A percentile compares a stretch with the other conserved stretches of the same genome.
Conservation (phyloP, 2,888 invertebrate genomes). For the Acholoe squamosa region DNA sequence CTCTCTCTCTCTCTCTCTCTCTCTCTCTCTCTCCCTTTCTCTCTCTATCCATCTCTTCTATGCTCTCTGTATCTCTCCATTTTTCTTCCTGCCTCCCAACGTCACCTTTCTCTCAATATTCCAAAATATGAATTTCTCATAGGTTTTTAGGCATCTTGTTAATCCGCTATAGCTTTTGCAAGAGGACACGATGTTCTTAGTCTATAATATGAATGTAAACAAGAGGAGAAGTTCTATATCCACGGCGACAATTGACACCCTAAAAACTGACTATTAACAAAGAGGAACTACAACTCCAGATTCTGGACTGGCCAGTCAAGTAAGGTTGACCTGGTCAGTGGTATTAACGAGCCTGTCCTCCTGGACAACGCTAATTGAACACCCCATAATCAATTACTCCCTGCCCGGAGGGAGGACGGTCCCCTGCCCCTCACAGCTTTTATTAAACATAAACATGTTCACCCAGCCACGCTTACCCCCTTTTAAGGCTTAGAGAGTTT, state of each 20-base stretch:
- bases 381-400: background rate
- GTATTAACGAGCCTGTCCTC: slow-evolving; percentile 15
- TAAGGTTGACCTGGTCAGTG: background rate
- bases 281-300: background rate
- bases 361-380: slow-evolving; percentile 46
- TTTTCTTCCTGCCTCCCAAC: background rate
- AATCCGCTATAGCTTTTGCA: too few relatives aligned
- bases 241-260: too few relatives aligned
- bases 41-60: background rate
- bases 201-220: too few relatives aligned
- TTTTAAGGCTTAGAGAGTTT: too few relatives aligned
- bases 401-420: background rate
- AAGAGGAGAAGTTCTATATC: too few relatives aligned
- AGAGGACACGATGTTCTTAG: too few relatives aligned
- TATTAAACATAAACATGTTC: slow-evolving; percentile 7
- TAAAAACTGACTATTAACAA: too few relatives aligned
- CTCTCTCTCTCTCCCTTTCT: background rate
- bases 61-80: background rate
- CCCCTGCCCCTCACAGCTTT: background rate
- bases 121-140: too few relatives aligned
- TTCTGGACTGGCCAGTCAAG: background rate
- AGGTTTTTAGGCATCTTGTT: too few relatives aligned
- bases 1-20: background rate
- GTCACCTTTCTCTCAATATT: background rate
- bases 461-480: background rate